Evolutionary conservation across 2,797 vertebrate genomes (phyloP), one percentile per base, ranked within the genome.

Genomic region (Antrozous pallidus): DNA sequence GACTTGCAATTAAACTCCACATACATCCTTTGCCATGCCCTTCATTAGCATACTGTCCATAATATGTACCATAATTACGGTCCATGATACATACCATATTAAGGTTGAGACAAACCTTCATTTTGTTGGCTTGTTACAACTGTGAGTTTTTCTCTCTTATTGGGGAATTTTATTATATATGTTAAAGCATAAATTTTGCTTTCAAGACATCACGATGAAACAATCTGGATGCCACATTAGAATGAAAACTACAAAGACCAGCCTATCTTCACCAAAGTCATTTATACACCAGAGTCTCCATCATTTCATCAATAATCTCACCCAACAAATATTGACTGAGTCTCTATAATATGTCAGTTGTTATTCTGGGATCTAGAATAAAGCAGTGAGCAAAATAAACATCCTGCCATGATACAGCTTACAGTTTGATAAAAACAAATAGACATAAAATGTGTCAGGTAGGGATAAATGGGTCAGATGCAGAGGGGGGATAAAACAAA

Each of bases 1-100:
- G 95, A 94, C 88, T 97, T 97, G 96, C 98, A 97, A 98, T 98
- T 98, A 98, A 98, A 97, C 87, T 95, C 91, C 63, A 77, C 85
- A 61, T 63, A 91, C 74, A 93, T 96, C 93, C 94, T 97, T 91
- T 92, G 87, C 94, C 42, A 54, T 69, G 82, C 56, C 94, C 73
- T 75, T 95, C 86, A 97, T 98, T 98, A 98, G 94, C 97, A 97
- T 96, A 97, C 8, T 49, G 14, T 75, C 77, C 45, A 74, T 58
- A 92, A 47, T 17, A 88, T 6, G 3, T 90, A 86, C 91, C 70
- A 90, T 94, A 97, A 96, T 97, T 96, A 97, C 26, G 40, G 61
- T 75, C 42, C 79, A 80, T 65, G 71, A 88, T 91, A 58, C 28
- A 49, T 56, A 61, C 38, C 18, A 40, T 36, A 94, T 63, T 65